These are phyloP conservation scores for Parus major DNA, from an alignment of 2,113 vertebrate genomes.

Conservation along the genomic window DNA sequence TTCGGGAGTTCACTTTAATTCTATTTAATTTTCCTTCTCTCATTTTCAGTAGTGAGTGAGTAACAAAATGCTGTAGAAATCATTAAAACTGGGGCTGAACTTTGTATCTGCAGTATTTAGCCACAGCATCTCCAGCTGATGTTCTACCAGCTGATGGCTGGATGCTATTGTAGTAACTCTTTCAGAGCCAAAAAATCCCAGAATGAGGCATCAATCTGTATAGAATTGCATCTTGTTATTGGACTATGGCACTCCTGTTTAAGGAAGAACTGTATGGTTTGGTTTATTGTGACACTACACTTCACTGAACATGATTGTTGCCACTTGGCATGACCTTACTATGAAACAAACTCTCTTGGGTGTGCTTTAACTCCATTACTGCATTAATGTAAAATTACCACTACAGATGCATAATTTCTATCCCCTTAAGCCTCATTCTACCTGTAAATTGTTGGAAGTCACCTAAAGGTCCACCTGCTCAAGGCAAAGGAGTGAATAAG, in stretches of 20 bases:
- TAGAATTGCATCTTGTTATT: not conserved
- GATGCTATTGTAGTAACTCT: not conserved
- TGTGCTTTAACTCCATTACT: not conserved
- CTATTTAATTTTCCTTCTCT: not conserved
- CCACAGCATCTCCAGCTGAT: not conserved
- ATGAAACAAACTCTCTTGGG: not conserved
- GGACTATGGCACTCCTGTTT: not conserved
- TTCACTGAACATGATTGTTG: not conserved
- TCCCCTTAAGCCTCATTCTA: not conserved
- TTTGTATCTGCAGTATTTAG: not conserved
- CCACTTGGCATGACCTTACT: not conserved
- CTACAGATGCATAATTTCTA: not conserved
- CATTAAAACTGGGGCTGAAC: not conserved
- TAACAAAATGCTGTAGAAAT: not conserved
- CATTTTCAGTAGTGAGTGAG: not conserved
- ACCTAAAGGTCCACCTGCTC: not conserved
- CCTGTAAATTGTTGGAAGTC: not conserved
- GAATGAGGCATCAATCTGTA: not conserved
- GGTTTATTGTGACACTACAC: not conserved
- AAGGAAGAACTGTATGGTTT: not conserved
- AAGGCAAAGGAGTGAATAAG: not conserved
- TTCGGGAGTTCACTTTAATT: not conserved
- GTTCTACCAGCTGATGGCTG: not conserved
- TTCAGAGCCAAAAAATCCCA: not conserved
- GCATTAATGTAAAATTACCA: not conserved